phyloP scores from a whole-genome alignment of 1,140 invertebrate species.

The Drosophila punjabiensis region DNA sequence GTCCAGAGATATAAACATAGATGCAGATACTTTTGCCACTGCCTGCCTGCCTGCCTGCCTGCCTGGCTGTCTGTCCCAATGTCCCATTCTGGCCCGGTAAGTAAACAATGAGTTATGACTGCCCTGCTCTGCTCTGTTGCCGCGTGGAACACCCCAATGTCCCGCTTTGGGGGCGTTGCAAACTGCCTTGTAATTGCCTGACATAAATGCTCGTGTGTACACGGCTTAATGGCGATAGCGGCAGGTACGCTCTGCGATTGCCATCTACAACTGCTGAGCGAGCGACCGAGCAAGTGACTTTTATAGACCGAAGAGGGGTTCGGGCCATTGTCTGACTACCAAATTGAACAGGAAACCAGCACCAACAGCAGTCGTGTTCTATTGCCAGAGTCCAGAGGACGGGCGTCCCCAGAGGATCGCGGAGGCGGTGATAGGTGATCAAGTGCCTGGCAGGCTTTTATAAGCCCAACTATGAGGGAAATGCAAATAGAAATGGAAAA shows the following conservation, averaged over 20 bases:
- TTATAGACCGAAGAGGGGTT: conserved; percentile 1
- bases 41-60: background rate
- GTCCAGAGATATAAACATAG: conserved; percentile 7
- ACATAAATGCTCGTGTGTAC: conserved; percentile 61
- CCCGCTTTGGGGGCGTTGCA: conserved; percentile 51
- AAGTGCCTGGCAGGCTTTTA: background rate
- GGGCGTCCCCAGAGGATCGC: background rate
- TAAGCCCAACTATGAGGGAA: conserved; percentile 12
- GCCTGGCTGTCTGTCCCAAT: conserved; percentile 9
- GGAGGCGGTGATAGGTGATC: conserved; percentile 10
- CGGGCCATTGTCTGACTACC: conserved; percentile 37
- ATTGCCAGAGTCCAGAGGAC: background rate
- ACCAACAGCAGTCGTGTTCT: conserved; percentile 18
- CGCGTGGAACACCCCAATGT: background rate
- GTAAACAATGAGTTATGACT: conserved; percentile 60
- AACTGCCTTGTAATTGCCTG: conserved; percentile 60
- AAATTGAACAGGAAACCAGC: conserved; percentile 50
- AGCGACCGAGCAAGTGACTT: background rate
- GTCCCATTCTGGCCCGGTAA: conserved; percentile 41
- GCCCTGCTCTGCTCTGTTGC: background rate
- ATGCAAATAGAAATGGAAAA: conserved; percentile 33
- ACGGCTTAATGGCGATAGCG: conserved; percentile 51
- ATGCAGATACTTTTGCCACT: conserved; percentile 23
- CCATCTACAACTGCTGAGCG: conserved; percentile 43
- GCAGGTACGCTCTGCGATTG: conserved; percentile 41